Conservation (phyloP, 2,888 invertebrate genomes). For the Trachelus stipa region DNA sequence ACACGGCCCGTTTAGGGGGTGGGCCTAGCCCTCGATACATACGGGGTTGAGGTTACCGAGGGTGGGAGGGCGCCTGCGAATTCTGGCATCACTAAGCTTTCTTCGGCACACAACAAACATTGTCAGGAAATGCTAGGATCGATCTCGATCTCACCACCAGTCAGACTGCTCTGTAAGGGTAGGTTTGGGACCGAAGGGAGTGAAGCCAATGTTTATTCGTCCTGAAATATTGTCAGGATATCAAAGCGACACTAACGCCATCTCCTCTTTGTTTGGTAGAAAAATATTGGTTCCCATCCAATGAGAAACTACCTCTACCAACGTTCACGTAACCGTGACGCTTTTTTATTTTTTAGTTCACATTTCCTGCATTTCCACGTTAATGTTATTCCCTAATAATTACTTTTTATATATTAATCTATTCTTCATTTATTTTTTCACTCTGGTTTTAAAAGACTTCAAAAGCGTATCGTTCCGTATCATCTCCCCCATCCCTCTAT, state of each 20-base stretch:
- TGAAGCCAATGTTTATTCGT: conserved; percentile 29
- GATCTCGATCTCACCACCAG: not conserved
- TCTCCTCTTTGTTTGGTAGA: conserved; percentile 9
- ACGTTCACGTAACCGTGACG: not conserved
- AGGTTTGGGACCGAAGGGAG: not conserved
- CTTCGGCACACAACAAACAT: conserved; percentile 30
- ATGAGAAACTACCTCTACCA: not conserved
- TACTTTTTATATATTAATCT: not conserved
- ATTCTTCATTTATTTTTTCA: not conserved
- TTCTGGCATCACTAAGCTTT: conserved; percentile 28
- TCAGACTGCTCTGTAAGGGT: not conserved
- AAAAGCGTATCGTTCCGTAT: not conserved
- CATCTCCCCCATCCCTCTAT: not conserved
- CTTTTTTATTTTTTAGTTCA: conserved; percentile 6
- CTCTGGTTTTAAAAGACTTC: not conserved
- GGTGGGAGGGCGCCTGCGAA: conserved; percentile 23
- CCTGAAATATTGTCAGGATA: conserved; percentile 26
- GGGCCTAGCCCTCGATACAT: not conserved
- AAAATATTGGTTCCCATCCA: not conserved
- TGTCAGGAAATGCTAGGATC: conserved; percentile 10
- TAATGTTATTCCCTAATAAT: not conserved
- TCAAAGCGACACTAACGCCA: conserved; percentile 13
- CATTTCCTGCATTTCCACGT: not conserved
- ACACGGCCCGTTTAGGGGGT: not conserved
- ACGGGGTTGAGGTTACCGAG: not conserved